phyloP scores from a whole-genome alignment of 2,797 vertebrate genomes.

The Thunnus albacares region DNA sequence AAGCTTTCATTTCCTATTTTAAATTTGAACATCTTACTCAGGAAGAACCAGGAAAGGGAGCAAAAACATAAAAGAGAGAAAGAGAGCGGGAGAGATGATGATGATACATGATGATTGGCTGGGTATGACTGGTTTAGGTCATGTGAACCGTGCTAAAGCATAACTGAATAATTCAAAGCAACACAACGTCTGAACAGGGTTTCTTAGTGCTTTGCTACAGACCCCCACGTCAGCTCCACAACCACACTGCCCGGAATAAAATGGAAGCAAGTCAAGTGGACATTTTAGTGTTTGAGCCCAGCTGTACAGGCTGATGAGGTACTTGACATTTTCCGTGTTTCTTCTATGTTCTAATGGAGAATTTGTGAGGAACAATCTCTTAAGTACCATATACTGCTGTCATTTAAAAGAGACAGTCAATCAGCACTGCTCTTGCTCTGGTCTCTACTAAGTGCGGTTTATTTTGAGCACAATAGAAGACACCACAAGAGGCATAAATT shows the following conservation, averaged over 20 bases:
- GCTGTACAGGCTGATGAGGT: conserved; percentile 20
- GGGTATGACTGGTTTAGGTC: conserved; percentile 50
- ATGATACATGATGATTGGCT: conserved; percentile 47
- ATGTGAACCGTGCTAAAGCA: conserved; percentile 61
- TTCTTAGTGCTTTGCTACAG: conserved; percentile 36
- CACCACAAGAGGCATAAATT: conserved; percentile 33
- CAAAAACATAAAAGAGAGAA: background rate
- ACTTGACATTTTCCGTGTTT: conserved; percentile 39
- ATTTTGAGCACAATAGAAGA: conserved; percentile 10
- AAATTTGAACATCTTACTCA: background rate
- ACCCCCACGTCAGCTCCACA: conserved; percentile 40
- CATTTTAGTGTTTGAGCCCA: conserved; percentile 51
- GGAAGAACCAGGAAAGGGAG: background rate
- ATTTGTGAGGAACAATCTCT: background rate
- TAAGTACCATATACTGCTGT: background rate
- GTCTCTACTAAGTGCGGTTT: background rate
- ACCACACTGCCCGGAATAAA: conserved; percentile 35
- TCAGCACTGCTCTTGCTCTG: background rate
- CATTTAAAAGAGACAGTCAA: background rate
- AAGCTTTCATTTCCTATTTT: conserved; percentile 18
- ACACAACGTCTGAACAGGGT: conserved; percentile 46
- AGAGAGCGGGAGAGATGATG: conserved; percentile 22
- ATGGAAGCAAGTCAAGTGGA: conserved; percentile 56
- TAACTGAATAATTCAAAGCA: conserved; percentile 75
- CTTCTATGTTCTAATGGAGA: background rate